These are phyloP conservation scores for Cantharis nigra DNA, from an alignment of 2,888 invertebrate genomes.

Conservation along the genomic window DNA sequence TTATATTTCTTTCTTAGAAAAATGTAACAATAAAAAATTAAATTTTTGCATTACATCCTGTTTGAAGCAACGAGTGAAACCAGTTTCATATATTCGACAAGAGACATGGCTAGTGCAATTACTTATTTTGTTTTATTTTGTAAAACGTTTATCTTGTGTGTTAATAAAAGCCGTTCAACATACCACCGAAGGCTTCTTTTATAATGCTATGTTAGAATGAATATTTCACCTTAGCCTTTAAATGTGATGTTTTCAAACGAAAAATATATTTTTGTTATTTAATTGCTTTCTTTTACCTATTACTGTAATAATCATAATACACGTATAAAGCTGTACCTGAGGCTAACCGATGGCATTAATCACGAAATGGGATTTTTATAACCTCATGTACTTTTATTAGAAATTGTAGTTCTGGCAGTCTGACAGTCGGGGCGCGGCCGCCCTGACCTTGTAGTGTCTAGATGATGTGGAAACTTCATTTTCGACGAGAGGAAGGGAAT, in stretches of 20 bases:
- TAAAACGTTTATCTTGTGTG: conserved; percentile 4
- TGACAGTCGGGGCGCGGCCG: no score
- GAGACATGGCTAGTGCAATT: conserved; percentile 16
- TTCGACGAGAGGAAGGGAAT: no score
- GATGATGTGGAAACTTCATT: no score
- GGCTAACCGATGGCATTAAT: no score
- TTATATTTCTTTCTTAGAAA: background rate
- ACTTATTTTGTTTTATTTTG: conserved; percentile 15
- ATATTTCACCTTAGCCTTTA: background rate
- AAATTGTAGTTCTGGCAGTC: no score
- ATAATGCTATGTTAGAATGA: background rate
- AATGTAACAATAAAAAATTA: conserved; percentile 1
- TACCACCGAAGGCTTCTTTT: background rate
- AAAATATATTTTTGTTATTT: background rate
- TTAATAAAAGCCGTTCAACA: background rate
- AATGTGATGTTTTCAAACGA: background rate
- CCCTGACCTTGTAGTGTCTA: no score
- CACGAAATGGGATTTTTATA: no score
- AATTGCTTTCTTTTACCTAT: background rate
- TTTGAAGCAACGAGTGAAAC: conserved; percentile 13
- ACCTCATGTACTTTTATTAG: no score
- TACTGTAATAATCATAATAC: background rate
- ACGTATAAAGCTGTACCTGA: no score
- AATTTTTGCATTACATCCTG: conserved; percentile 17
- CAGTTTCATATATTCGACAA: conserved; percentile 19